A percentile compares a stretch with the other conserved stretches of the same genome.
These are phyloP conservation scores for Microtus montanus DNA, from an alignment of 2,113 vertebrate species.

Conservation along the genomic window DNA sequence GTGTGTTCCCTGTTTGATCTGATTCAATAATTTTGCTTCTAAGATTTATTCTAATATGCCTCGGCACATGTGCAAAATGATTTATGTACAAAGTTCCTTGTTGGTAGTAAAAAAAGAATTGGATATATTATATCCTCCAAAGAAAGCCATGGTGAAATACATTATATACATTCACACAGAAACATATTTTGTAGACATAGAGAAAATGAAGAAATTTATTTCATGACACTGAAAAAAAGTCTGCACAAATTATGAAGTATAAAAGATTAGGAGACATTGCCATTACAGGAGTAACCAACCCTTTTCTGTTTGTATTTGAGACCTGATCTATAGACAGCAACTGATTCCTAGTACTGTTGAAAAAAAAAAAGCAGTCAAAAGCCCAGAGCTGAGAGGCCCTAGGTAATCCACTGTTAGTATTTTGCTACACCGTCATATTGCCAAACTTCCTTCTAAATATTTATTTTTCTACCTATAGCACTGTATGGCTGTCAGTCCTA, in stretches of 20 bases:
- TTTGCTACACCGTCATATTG: neutral
- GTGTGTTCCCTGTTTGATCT: neutral
- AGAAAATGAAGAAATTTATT: conserved; percentile 8
- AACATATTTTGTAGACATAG: neutral
- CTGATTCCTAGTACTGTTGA: neutral
- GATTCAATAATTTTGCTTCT: neutral
- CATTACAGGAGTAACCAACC: neutral
- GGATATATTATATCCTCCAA: neutral
- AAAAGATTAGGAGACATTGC: neutral
- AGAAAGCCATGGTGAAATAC: neutral
- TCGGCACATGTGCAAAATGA: neutral
- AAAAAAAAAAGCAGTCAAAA: neutral
- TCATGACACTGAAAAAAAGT: neutral
- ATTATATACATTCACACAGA: neutral
- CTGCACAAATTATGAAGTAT: neutral
- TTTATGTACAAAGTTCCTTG: neutral
- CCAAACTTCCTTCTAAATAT: neutral
- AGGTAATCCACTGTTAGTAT: neutral
- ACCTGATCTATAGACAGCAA: neutral
- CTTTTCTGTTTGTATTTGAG: neutral
- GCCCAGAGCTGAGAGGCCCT: neutral
- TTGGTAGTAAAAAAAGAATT: neutral
- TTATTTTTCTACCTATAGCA: neutral
- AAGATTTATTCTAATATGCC: conserved; percentile 9
- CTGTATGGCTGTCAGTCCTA: neutral